Conservation (phyloP, 2,888 invertebrate species). For the Globia sparganii region DNA sequence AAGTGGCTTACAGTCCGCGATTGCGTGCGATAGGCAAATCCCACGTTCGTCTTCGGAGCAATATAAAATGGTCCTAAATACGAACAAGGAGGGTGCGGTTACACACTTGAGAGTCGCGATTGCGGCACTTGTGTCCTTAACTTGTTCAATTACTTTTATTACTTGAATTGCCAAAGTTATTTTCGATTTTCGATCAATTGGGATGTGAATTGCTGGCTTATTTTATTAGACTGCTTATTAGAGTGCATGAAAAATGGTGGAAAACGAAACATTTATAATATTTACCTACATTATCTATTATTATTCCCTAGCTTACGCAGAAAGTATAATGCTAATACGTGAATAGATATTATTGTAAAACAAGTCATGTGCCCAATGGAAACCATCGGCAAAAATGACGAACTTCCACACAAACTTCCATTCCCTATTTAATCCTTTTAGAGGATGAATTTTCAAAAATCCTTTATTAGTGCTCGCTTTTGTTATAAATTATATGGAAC, state of each 20-base stretch:
- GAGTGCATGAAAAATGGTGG: neutral
- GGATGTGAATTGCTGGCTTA: neutral
- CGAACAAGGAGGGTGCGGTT: constrained; percentile 66
- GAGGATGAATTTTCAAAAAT: neutral
- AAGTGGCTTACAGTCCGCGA: constrained; percentile 84
- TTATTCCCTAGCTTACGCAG: neutral
- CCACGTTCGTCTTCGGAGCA: constrained; percentile 75
- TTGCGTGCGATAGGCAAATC: constrained; percentile 86
- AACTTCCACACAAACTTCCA: neutral
- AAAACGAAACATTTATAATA: no score
- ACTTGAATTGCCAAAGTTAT: neutral
- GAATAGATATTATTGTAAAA: neutral
- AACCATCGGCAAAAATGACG: neutral
- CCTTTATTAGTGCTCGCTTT: neutral
- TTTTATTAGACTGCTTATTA: no score
- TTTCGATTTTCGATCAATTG: neutral
- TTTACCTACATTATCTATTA: no score
- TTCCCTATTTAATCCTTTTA: neutral
- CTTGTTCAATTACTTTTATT: constrained; percentile 14
- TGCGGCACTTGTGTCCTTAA: constrained; percentile 9
- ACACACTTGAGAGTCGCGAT: constrained; percentile 46
- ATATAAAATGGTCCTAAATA: constrained; percentile 78
- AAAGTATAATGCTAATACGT: no score
- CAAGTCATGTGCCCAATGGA: neutral
- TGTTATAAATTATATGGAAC: no score